These are phyloP conservation scores for Spilogale gracilis DNA, from an alignment of 2,113 vertebrate genomes.

Conservation along the genomic window DNA sequence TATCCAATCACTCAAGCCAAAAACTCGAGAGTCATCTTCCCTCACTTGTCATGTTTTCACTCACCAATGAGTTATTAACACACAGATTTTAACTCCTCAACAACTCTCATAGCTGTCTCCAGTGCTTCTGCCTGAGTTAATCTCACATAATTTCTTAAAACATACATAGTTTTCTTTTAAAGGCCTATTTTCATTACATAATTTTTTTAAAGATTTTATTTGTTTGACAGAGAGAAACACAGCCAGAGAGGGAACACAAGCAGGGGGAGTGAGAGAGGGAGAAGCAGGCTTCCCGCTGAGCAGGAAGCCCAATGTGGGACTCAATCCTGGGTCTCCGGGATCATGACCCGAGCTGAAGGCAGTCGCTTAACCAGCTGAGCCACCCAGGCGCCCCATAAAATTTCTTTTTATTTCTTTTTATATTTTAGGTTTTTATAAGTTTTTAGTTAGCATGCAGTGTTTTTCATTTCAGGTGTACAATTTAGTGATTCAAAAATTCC, in stretches of 20 bases:
- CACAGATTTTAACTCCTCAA: constrained; percentile 12
- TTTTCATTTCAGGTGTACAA: background rate
- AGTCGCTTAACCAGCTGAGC: no score
- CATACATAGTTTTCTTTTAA: background rate
- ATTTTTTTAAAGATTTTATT: no score
- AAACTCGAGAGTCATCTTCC: background rate
- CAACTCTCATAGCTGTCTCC: background rate
- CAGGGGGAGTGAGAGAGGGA: no score
- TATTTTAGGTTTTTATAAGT: background rate
- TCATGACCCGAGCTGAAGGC: no score
- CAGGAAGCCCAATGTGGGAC: no score
- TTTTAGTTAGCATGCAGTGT: background rate
- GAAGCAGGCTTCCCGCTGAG: no score
- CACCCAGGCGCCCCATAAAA: background rate
- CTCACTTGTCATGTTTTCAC: constrained; percentile 2
- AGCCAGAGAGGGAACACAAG: no score
- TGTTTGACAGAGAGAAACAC: no score
- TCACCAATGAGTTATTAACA: background rate
- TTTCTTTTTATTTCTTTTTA: background rate
- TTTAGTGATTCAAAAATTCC: background rate
- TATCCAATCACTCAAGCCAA: constrained; percentile 21
- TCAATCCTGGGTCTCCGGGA: no score
- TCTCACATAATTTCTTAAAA: background rate
- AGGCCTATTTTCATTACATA: background rate
- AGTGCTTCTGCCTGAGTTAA: background rate